Percentiles rank a stretch among this genome's conserved stretches.
Conservation (phyloP, 2,888 invertebrate genomes). For the Drosophila hamatofila region DNA sequence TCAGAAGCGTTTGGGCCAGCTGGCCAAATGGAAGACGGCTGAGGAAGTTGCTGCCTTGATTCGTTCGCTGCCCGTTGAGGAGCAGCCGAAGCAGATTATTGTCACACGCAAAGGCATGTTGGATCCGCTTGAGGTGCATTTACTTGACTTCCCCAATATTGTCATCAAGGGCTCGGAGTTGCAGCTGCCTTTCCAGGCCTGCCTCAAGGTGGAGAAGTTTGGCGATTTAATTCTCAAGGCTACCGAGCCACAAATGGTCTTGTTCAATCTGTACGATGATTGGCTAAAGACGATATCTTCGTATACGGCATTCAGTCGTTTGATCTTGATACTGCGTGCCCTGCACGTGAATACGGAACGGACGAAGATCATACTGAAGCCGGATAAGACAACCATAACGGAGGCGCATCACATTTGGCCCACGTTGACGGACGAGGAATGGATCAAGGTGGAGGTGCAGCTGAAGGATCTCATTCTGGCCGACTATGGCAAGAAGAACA, state of each 20-base stretch:
- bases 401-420: slow-evolving; percentile 99
- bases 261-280: slow-evolving; percentile 99
- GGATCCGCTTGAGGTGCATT: slow-evolving; percentile 99
- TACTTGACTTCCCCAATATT: slow-evolving; percentile 99
- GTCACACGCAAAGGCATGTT: slow-evolving; percentile 99
- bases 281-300: slow-evolving; percentile 99
- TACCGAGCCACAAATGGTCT: slow-evolving; percentile 99
- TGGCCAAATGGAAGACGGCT: slow-evolving; percentile 99
- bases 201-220: slow-evolving; percentile 99
- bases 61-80: slow-evolving; percentile 99
- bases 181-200: slow-evolving; percentile 99
- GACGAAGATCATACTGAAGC: slow-evolving; percentile 99
- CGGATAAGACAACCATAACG: slow-evolving; percentile 99
- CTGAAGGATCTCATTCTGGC: slow-evolving; percentile 99
- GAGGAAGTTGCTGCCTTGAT: slow-evolving; percentile 99
- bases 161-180: slow-evolving; percentile 99
- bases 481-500: slow-evolving; percentile 99
- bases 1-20: slow-evolving; percentile 99
- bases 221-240: slow-evolving; percentile 99
- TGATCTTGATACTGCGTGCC: slow-evolving; percentile 98
- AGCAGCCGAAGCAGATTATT: slow-evolving; percentile 99
- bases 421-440: slow-evolving; percentile 98
- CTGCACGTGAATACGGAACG: slow-evolving; percentile 99
- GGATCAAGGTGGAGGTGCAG: slow-evolving; percentile 99
- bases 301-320: slow-evolving; percentile 98